Evolutionary conservation across 2,797 vertebrate genomes (phyloP).

Genomic region (Sebastes itinus): DNA sequence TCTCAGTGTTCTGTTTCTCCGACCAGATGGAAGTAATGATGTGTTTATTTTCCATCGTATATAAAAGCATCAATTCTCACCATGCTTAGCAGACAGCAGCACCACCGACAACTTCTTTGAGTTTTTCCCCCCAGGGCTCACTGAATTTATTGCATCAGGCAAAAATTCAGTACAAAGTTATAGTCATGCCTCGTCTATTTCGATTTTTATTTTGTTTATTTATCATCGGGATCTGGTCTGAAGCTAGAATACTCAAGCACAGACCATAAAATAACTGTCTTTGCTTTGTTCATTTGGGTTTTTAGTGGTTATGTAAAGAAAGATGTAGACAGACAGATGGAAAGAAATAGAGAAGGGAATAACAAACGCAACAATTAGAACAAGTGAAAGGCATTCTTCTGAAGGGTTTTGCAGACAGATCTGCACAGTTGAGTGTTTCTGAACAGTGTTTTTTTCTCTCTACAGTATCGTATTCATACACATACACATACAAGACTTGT

Average conservation of each 20-base stretch:
- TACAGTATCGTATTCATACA: constrained; percentile 9
- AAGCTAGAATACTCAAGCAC: not conserved
- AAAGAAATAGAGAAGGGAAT: not conserved
- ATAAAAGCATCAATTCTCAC: not conserved
- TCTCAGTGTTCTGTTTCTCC: too few species aligned
- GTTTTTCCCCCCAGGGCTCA: not conserved
- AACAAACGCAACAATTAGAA: not conserved
- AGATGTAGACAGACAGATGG: not conserved
- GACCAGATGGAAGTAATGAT: not conserved
- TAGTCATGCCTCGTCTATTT: not conserved
- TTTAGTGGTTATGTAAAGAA: not conserved
- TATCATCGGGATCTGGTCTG: not conserved
- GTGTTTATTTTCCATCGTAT: not conserved
- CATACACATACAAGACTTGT: constrained; percentile 18
- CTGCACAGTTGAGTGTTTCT: constrained; percentile 2
- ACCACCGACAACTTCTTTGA: not conserved
- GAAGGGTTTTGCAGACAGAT: not conserved
- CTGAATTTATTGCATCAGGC: not conserved
- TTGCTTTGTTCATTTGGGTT: not conserved
- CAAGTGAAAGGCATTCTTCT: not conserved
- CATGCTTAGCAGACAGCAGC: not conserved
- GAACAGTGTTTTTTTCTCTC: not conserved
- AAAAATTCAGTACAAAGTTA: not conserved
- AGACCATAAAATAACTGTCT: not conserved
- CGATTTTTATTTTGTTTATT: not conserved